Evolutionary conservation across 2,113 vertebrate species (phyloP), one percentile per base, ranked within the genome.

Genomic region (Excalfactoria chinensis): DNA sequence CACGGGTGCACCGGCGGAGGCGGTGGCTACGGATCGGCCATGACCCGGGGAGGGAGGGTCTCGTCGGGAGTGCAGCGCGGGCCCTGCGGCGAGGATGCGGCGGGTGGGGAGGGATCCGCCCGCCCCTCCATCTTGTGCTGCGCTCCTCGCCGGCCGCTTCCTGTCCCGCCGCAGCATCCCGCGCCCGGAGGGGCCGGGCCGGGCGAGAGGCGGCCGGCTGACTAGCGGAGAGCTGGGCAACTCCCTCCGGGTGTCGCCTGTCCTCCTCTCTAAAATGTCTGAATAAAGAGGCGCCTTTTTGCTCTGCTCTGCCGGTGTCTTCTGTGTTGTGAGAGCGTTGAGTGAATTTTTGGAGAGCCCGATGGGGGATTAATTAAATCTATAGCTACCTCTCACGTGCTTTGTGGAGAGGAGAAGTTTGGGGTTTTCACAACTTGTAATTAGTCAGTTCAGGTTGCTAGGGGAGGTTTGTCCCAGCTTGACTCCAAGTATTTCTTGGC

Each of bases 401-500:
- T 17, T 46, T 6, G 40, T 0, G 2, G 0, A 2, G 46, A 63
- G n/a, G 46, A 63, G n/a, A 40, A 32, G 48, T 8, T 30, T 15
- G 43, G 59, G 68, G 41, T 66, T 76, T 84, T 82, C 86, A 37
- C 70, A 85, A 77, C 41, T 83, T 7, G 40, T n/a, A 19, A 5
- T 89, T 86, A 80, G 68, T 79, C 76, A 14, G 69, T 23, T 44
- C 11, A 85, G 63, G 92, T 95, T 95, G 96, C 92, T 22, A 40
- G 43, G 46, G 87, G 69, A 78, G 84, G 88, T 76, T 66, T 96
- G 96, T 77, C 95, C 88, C 82, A 46, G 92, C 96, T 95, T 97
- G 96, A 96, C 90, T 94, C 19, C 35, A 73, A 56, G 73, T 58
- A 72, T 92, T 93, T 95, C 81, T 95, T 94, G 94, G 94, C 95